Conservation (phyloP, 2,888 invertebrate genomes). For the Drosophila macrospina region DNA sequence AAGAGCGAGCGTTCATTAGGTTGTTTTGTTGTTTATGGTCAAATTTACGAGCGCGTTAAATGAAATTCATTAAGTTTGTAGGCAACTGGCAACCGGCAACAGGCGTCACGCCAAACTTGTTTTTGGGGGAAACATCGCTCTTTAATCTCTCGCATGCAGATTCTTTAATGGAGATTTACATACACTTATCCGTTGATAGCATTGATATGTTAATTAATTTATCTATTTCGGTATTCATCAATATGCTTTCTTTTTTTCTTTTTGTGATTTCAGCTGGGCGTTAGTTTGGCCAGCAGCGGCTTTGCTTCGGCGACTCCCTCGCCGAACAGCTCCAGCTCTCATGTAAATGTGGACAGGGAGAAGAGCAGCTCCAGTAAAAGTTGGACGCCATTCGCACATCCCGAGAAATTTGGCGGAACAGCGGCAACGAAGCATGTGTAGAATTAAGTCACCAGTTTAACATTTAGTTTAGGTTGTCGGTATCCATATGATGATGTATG, state of each 20-base stretch:
- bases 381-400: constrained; percentile 49
- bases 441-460: constrained; percentile 28
- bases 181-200: constrained; percentile 8
- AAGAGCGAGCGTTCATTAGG: constrained; percentile 24
- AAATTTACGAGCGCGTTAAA: constrained; percentile 47
- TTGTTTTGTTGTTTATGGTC: constrained; percentile 25
- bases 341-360: constrained; percentile 25
- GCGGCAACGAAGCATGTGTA: constrained; percentile 37
- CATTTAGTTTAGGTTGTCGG: constrained; percentile 60
- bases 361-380: constrained; percentile 25
- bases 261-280: constrained; percentile 66
- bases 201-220: constrained; percentile 46
- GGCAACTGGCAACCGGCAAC: constrained; percentile 20
- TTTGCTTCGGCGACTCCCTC: constrained; percentile 60
- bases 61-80: constrained; percentile 43
- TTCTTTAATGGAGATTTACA: constrained; percentile 35
- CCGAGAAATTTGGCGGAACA: constrained; percentile 35
- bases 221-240: constrained; percentile 20
- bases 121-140: constrained; percentile 22
- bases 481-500: constrained; percentile 28
- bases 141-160: constrained; percentile 21
- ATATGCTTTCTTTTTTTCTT: constrained; percentile 31
- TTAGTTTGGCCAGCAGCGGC: constrained; percentile 70
- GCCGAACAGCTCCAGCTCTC: constrained; percentile 40
- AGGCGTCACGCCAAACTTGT: constrained; percentile 43